phyloP scores from a whole-genome alignment of 2,797 vertebrate genomes.

The Manis crassicaudata region DNA sequence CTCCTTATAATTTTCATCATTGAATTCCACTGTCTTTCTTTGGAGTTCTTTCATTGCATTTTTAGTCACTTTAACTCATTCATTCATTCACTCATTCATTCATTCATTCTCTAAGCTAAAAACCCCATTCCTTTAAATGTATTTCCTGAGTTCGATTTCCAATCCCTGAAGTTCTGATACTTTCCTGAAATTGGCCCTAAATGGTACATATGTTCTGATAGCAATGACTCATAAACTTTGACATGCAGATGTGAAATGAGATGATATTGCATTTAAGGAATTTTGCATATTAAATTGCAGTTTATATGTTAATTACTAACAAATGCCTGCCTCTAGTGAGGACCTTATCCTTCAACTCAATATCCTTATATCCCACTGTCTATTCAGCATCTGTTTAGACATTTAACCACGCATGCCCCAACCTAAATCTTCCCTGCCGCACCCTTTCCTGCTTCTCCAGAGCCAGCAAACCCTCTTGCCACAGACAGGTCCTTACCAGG shows the following conservation, averaged over 20 bases:
- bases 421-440: not conserved
- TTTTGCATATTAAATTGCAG: not conserved
- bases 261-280: fast-evolving
- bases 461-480: fast-evolving
- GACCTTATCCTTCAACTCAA: no score
- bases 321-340: not conserved
- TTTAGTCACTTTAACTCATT: not conserved
- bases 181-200: not conserved
- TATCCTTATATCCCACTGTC: no score
- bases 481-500: no score
- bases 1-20: not conserved
- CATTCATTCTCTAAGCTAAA: not conserved
- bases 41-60: not conserved
- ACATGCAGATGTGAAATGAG: not conserved
- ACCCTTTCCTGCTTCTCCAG: not conserved
- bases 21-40: not conserved
- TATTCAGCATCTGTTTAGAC: not conserved
- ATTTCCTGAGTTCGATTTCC: not conserved
- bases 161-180: not conserved
- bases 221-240: not conserved
- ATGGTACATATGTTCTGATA: not conserved
- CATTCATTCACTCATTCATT: not conserved
- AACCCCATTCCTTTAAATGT: not conserved
- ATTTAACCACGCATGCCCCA: not conserved
- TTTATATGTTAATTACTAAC: not conserved